Evolutionary conservation across 2,797 vertebrate species (phyloP).

Genomic region (Falco cherrug): DNA sequence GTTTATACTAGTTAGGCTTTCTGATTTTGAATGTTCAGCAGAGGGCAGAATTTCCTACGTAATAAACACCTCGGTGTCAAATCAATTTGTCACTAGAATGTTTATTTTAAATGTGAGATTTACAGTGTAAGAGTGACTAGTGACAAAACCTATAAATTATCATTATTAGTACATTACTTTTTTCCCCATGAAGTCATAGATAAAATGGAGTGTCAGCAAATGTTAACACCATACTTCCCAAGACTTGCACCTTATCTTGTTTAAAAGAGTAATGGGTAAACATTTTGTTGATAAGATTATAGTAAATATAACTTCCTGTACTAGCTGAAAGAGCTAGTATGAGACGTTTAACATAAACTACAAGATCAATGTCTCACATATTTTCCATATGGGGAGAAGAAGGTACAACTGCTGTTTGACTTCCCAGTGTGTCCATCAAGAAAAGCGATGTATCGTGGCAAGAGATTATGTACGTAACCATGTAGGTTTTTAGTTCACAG

Average conservation of each 20-base stretch:
- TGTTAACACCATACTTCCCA: slow-evolving; percentile 32
- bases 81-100: slow-evolving; percentile 53
- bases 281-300: slow-evolving; percentile 64
- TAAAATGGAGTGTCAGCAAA: slow-evolving; percentile 44
- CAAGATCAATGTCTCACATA: neutral
- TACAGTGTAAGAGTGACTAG: neutral
- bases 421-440: neutral
- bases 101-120: slow-evolving; percentile 60
- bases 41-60: slow-evolving; percentile 75
- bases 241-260: slow-evolving; percentile 50
- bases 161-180: slow-evolving; percentile 32
- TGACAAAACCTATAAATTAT: slow-evolving; percentile 15
- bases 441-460: neutral
- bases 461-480: neutral
- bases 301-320: slow-evolving; percentile 55
- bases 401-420: neutral
- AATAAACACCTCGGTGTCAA: slow-evolving; percentile 48
- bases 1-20: neutral
- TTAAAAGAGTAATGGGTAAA: slow-evolving; percentile 61
- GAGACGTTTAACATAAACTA: slow-evolving; percentile 12
- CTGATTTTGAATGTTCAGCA: slow-evolving; percentile 67
- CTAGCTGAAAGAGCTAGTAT: slow-evolving; percentile 26
- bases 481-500: neutral
- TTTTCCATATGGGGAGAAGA: neutral
- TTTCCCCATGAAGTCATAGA: slow-evolving; percentile 15